A percentile compares a stretch with the other conserved stretches of the same genome.
These are phyloP conservation scores for Trachythela sp. DNA, from an alignment of 64 coral and sea anemone species.

Conservation along the genomic window DNA sequence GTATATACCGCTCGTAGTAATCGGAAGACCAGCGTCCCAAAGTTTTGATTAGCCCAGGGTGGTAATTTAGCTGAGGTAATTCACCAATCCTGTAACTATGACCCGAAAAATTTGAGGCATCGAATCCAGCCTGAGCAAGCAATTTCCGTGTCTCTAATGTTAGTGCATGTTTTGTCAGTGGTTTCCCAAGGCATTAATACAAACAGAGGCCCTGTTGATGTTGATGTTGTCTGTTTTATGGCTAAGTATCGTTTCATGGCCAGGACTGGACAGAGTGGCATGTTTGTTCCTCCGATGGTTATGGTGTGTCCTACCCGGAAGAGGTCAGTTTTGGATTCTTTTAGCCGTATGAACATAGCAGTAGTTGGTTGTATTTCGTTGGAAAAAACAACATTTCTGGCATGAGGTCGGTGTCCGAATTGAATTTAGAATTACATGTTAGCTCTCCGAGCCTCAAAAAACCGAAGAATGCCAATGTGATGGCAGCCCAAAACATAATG, in stretches of 20 bases:
- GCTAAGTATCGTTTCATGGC: not conserved
- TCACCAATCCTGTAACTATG: constrained; percentile 51
- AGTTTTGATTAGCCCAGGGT: constrained; percentile 30
- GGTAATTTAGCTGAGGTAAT: constrained; percentile 18
- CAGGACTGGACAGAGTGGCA: not conserved
- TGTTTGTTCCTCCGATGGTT: not conserved
- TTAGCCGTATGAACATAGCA: not conserved
- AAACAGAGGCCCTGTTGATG: constrained; percentile 8
- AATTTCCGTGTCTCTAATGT: constrained; percentile 30
- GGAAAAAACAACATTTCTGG: not conserved
- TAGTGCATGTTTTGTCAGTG: constrained; percentile 25
- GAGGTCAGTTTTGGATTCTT: not conserved
- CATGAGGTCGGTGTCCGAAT: not conserved
- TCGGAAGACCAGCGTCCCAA: too few species aligned
- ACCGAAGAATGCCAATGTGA: constrained; percentile 58
- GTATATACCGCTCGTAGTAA: too few species aligned
- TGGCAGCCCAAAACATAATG: too few species aligned
- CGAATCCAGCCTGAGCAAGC: not conserved
- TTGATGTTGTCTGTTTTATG: not conserved
- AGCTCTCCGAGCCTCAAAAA: constrained; percentile 45
- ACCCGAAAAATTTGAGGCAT: constrained; percentile 4
- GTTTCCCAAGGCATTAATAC: not conserved
- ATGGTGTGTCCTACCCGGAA: not conserved
- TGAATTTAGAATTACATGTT: constrained; percentile 34
- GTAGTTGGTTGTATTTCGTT: not conserved